Conservation (phyloP, 1,140 invertebrate genomes). For the Euwallacea similis region DNA sequence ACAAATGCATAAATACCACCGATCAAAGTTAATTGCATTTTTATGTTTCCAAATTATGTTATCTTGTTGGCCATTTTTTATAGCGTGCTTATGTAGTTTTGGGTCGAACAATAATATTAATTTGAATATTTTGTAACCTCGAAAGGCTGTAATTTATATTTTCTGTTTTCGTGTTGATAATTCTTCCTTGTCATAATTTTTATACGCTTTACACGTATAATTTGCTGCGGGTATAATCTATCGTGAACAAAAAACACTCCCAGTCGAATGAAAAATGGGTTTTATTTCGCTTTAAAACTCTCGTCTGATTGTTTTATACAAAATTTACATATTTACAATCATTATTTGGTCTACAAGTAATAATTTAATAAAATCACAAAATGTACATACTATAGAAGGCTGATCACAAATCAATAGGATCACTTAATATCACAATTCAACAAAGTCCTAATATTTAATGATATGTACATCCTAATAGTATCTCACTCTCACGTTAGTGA, state of each 20-base stretch:
- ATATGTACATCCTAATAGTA: background rate
- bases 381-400: slow-evolving; percentile 16
- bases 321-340: slow-evolving; percentile 35
- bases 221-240: too few species aligned
- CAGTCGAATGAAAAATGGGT: background rate
- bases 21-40: slow-evolving; percentile 32
- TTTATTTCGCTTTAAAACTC: background rate
- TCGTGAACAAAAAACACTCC: background rate
- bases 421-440: slow-evolving; percentile 34
- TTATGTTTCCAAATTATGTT: slow-evolving; percentile 31
- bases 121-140: slow-evolving; percentile 23
- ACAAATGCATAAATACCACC: slow-evolving; percentile 18
- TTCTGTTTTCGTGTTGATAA: slow-evolving; percentile 16
- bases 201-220: background rate
- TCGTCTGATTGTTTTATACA: slow-evolving; percentile 17
- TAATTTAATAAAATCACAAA: slow-evolving; percentile 31
- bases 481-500: slow-evolving; percentile 10
- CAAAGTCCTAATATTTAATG: slow-evolving; percentile 6
- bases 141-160: slow-evolving; percentile 16
- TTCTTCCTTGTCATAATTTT: slow-evolving; percentile 21
- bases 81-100: slow-evolving; percentile 12
- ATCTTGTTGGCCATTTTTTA: slow-evolving; percentile 32
- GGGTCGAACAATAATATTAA: slow-evolving; percentile 18
- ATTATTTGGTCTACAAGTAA: slow-evolving; percentile 31
- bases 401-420: slow-evolving; percentile 29